Evolutionary conservation across 2,113 vertebrate genomes (phyloP).

Genomic region (Podarcis cretensis): DNA sequence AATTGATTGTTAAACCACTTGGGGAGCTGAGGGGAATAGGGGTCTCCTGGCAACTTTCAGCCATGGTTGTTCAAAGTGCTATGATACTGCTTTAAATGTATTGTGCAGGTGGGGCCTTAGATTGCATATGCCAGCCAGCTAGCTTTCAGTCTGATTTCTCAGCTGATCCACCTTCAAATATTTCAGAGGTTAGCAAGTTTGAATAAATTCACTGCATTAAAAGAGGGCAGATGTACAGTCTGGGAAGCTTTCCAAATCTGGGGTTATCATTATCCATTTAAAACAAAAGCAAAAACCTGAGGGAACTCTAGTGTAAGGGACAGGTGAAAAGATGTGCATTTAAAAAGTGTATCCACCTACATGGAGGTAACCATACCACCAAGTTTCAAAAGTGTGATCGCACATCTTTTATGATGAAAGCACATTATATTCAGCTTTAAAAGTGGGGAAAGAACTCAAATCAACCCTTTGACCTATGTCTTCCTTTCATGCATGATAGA

Average conservation of each 20-base stretch:
- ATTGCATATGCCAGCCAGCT: not conserved
- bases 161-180: not conserved
- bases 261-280: not conserved
- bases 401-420: not conserved
- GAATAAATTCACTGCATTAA: constrained; percentile 14
- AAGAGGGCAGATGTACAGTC: not conserved
- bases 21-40: too few relatives aligned
- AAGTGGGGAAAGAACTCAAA: not conserved
- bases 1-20: too few relatives aligned
- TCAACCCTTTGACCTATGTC: not conserved
- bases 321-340: not conserved
- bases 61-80: too few relatives aligned
- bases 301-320: not conserved
- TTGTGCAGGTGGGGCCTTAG: not conserved
- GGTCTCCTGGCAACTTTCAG: too few relatives aligned
- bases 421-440: not conserved
- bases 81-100: too few relatives aligned
- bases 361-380: not conserved
- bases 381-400: not conserved
- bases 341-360: not conserved
- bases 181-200: not conserved
- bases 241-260: constrained; percentile 11
- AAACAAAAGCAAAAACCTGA: not conserved
- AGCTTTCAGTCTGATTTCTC: not conserved
- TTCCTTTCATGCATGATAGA: not conserved